Evolutionary conservation across 2,888 invertebrate genomes (phyloP).

Genomic region (Caenorhabditis doughertyi): DNA sequence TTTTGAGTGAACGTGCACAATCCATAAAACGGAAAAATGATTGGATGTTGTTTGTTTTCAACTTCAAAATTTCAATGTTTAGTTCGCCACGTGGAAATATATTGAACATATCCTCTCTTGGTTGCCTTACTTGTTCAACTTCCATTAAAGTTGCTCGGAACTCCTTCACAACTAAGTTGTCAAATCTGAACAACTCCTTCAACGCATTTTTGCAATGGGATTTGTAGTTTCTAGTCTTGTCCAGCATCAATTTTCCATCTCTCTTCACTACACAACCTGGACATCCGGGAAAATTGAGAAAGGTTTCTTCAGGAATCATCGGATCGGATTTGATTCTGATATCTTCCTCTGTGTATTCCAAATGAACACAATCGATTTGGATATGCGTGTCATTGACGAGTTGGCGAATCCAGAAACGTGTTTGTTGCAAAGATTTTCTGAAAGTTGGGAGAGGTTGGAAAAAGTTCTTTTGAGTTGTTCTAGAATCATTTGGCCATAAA

Average conservation of each 20-base stretch:
- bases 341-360: not conserved
- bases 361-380: not conserved
- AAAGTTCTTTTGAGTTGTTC: not conserved
- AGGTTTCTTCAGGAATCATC: not conserved
- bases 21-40: not conserved
- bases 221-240: not conserved
- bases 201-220: too few relatives aligned
- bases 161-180: too few relatives aligned
- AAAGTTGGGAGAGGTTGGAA: not conserved
- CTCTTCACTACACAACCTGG: not conserved
- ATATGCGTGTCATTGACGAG: not conserved
- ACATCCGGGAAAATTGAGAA: not conserved
- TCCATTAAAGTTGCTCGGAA: not conserved
- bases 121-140: not conserved
- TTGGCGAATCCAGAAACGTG: not conserved
- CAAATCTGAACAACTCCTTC: too few relatives aligned
- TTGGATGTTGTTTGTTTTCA: not conserved
- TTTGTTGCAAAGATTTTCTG: not conserved
- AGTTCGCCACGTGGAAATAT: not conserved
- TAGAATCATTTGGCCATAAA: too few relatives aligned
- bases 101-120: too few relatives aligned
- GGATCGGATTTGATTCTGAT: not conserved
- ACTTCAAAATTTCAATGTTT: not conserved
- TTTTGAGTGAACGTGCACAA: too few relatives aligned
- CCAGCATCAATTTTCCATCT: not conserved